Base-by-base conservation (phyloP, 2,888 invertebrate genomes). In the Augochlorella aurata region DNA sequence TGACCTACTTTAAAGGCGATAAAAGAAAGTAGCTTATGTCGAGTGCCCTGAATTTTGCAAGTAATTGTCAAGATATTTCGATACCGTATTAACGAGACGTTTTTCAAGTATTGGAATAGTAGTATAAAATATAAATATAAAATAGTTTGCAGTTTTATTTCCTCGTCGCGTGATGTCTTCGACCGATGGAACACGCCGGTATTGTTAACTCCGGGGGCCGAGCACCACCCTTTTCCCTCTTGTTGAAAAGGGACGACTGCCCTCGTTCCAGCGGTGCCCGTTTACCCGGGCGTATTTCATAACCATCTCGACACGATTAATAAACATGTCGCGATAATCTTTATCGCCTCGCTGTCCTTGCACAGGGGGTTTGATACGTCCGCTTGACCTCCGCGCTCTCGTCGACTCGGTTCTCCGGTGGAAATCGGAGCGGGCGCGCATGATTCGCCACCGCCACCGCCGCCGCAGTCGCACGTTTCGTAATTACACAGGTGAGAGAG, bases 251-350 rank as follows among this genome's bases (percentile, higher is more conserved):
- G 71, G 72, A 81, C 66, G 68, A 81, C 70, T 68, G 74, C 21
- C 76, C 73, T 49, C 58, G 61, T 71, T 67, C 75, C 49, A 18
- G 8, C 24, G 24, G 16, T 4, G 3, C 50, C 54, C 10, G 12
- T 29, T 77, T 47, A 21, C 24, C 49, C 18, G 49, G 44, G 58
- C 50, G 38, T 61, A 71, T 75, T 81, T 75, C 74, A 44, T 54
- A 72, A 44, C 18, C 66, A 38, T 81, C 74, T 45, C 73, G 74
- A 86, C 72, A 72, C 79, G 78, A 84, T 87, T 87, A 86, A 84
- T 79, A 83, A 83, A 84, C 77, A 77, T 81, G 50, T 74, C 66
- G 69, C 75, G 81, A 68, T 52, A 73, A 68, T 54, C 45, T 69
- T 72, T 63, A 52, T 67, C 66, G 29, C 0, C n/a, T 1, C 24